Percentiles rank a stretch among this genome's conserved stretches.
These are phyloP conservation scores for Noctua fimbriata DNA, from an alignment of 2,888 invertebrate genomes.

Conservation along the genomic window DNA sequence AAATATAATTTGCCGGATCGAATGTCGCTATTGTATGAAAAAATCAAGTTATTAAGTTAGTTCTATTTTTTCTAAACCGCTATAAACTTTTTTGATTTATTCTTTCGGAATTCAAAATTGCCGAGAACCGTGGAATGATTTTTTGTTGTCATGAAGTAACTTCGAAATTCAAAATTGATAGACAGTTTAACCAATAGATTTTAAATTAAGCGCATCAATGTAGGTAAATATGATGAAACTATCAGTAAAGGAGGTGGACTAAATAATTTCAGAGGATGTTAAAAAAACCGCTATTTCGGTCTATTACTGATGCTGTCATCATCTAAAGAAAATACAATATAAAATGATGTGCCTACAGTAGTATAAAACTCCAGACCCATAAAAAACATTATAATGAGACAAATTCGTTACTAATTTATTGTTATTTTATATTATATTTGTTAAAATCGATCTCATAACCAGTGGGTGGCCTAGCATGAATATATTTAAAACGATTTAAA, in stretches of 20 bases:
- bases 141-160: conserved; percentile 17
- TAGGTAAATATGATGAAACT: no score
- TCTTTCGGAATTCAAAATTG: conserved; percentile 46
- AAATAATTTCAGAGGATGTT: not conserved
- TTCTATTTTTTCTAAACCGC: conserved; percentile 38
- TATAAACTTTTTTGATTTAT: conserved; percentile 36
- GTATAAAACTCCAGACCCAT: conserved; percentile 35
- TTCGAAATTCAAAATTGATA: conserved; percentile 35
- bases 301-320: conserved; percentile 1
- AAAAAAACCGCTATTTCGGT: not conserved
- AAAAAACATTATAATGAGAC: conserved; percentile 47
- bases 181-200: conserved; percentile 20
- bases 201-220: conserved; percentile 6
- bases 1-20: conserved; percentile 66
- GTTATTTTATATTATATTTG: conserved; percentile 31
- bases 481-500: conserved; percentile 55
- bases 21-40: conserved; percentile 57
- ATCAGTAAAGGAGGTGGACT: not conserved
- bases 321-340: conserved; percentile 5
- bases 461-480: conserved; percentile 60
- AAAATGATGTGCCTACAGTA: conserved; percentile 3
- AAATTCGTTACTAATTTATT: conserved; percentile 59
- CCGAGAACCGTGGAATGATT: conserved; percentile 28
- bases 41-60: conserved; percentile 54
- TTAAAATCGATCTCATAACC: conserved; percentile 45